phyloP scores from a whole-genome alignment of 2,888 invertebrate genomes.

The Hirudinaria manillensis region DNA sequence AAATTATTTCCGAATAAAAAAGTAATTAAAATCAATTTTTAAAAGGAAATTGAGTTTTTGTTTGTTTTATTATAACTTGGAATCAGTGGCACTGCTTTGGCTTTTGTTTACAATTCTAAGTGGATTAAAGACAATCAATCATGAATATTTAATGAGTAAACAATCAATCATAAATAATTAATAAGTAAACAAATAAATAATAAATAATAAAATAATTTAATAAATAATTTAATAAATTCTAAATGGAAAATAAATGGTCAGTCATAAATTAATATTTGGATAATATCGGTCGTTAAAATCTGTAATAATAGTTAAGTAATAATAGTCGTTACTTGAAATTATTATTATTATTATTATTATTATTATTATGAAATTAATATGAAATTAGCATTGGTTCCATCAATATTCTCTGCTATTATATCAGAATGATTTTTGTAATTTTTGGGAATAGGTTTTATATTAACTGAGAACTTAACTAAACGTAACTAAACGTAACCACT shows the following conservation, averaged over 20 bases:
- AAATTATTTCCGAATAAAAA: no score
- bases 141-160: neutral
- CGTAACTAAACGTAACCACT: neutral
- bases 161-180: neutral
- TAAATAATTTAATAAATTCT: neutral
- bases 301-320: neutral
- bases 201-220: neutral
- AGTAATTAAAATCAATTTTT: no score
- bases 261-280: neutral
- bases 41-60: no score
- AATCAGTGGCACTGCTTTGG: no score
- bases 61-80: no score
- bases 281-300: no score
- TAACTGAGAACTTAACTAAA: no score
- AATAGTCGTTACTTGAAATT: neutral
- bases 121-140: no score
- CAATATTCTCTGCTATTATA: neutral
- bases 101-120: no score
- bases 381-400: neutral
- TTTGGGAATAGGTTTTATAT: no score
- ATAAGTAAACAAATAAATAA: neutral
- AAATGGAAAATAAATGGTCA: neutral
- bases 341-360: neutral
- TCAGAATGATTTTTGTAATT: no score
- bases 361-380: neutral